These are phyloP conservation scores for Synergus laeviventris DNA, from an alignment of 2,888 invertebrate species.

Conservation along the genomic window DNA sequence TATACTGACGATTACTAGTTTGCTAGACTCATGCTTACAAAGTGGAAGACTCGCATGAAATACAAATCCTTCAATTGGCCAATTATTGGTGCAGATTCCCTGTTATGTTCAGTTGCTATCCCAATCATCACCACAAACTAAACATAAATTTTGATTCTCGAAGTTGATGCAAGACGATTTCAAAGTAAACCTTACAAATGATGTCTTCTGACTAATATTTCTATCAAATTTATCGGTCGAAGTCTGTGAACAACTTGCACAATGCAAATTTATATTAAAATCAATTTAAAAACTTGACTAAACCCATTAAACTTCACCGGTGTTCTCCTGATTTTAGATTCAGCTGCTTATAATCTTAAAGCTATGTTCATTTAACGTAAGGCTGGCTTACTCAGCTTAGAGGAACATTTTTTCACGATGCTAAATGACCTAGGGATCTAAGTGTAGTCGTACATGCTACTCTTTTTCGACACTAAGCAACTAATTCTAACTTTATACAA, in stretches of 20 bases:
- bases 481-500: conserved; percentile 52
- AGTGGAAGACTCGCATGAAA: conserved; percentile 3
- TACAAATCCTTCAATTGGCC: background rate
- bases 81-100: conserved; percentile 8
- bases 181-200: background rate
- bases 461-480: conserved; percentile 45
- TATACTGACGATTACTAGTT: background rate
- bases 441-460: conserved; percentile 53
- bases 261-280: background rate
- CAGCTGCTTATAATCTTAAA: background rate
- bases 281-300: background rate
- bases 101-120: background rate
- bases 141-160: background rate
- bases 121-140: background rate
- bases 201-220: background rate
- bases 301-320: background rate
- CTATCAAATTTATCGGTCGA: background rate
- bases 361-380: conserved; percentile 66
- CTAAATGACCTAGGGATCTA: conserved; percentile 55
- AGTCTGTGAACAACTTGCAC: background rate
- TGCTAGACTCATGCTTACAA: background rate
- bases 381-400: conserved; percentile 75
- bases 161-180: background rate
- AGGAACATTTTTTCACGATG: conserved; percentile 74
- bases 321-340: background rate